Conservation (phyloP, 1,140 invertebrate species). For the Arctopsyche grandis region DNA sequence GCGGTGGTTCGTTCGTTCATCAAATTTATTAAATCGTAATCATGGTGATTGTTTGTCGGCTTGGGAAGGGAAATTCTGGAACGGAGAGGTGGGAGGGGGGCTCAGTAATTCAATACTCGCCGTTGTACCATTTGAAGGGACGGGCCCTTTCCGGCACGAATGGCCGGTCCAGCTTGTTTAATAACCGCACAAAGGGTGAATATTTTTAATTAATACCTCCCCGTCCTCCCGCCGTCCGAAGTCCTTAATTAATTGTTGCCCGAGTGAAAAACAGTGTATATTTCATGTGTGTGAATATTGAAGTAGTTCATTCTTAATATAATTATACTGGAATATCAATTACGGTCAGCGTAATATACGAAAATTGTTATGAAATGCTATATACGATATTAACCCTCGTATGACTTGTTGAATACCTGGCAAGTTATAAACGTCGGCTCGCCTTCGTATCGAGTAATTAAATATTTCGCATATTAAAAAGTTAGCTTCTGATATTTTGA, state of each 20-base stretch:
- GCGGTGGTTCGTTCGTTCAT: background rate
- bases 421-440: too few species aligned
- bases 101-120: constrained; percentile 34
- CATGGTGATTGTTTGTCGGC: constrained; percentile 32
- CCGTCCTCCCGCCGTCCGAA: background rate
- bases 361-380: too few species aligned
- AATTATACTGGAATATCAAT: too few species aligned
- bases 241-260: constrained; percentile 1
- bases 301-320: too few species aligned
- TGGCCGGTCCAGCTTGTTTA: background rate
- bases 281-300: too few species aligned
- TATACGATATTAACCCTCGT: too few species aligned
- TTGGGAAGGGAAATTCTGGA: background rate
- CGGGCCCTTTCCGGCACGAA: background rate
- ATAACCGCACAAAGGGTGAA: constrained; percentile 6
- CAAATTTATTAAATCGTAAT: constrained; percentile 42
- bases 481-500: too few species aligned
- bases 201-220: constrained; percentile 7
- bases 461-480: too few species aligned
- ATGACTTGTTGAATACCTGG: too few species aligned
- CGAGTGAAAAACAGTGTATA: background rate
- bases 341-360: too few species aligned
- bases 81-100: background rate
- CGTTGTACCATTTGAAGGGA: constrained; percentile 10
- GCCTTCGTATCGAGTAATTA: too few species aligned